phyloP scores from a whole-genome alignment of 2,797 vertebrate species.

The Poliocrania exsul region DNA sequence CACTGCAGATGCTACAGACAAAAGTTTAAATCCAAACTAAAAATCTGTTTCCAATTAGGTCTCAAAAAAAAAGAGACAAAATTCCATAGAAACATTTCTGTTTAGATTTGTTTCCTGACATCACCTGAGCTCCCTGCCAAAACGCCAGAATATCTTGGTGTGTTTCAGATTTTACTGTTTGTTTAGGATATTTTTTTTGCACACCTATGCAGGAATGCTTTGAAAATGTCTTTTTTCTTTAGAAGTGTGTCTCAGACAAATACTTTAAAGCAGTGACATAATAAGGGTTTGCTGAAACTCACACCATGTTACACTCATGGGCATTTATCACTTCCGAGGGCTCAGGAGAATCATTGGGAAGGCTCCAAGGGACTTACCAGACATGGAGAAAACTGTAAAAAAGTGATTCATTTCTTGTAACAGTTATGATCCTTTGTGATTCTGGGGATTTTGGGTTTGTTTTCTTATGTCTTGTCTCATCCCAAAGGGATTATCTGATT shows the following conservation, averaged over 20 bases:
- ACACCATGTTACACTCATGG: rapidly evolving
- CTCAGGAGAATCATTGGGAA: background rate
- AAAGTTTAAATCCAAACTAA: background rate
- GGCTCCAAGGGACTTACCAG: background rate
- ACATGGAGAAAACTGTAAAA: background rate
- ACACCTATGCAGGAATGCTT: background rate
- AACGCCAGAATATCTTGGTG: background rate
- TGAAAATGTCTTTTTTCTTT: background rate
- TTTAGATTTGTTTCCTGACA: constrained; percentile 45
- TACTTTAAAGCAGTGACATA: background rate
- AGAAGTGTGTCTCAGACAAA: background rate
- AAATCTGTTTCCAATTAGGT: constrained; percentile 5
- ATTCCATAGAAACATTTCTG: constrained; percentile 51
- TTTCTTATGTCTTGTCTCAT: constrained; percentile 24
- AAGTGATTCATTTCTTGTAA: background rate
- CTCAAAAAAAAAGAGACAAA: background rate
- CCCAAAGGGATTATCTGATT: constrained; percentile 32
- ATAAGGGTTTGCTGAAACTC: background rate
- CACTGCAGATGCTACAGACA: background rate
- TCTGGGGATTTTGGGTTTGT: background rate
- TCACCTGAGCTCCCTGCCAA: constrained; percentile 4
- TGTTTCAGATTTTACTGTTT: background rate
- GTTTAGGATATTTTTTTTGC: background rate
- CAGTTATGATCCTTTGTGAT: background rate
- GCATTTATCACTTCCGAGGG: background rate